Percentiles rank a stretch among this genome's conserved stretches.
Evolutionary conservation across 2,113 vertebrate genomes (phyloP).

Genomic region (Edolisoma coerulescens): DNA sequence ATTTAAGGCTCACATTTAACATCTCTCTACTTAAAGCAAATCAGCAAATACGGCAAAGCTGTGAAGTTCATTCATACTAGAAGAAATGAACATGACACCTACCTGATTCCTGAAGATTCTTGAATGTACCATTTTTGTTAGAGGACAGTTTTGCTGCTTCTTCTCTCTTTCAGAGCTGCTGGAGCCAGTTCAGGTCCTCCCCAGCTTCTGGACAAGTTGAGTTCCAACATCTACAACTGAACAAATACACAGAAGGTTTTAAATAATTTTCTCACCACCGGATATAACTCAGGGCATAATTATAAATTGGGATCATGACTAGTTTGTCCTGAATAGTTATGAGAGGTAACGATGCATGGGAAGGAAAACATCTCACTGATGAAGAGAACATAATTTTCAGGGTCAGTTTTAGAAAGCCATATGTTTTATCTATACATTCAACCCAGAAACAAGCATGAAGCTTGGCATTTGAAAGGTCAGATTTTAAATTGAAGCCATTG

Average conservation of each 20-base stretch:
- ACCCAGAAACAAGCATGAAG: not conserved
- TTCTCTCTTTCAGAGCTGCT: not conserved
- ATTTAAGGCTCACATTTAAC: not conserved
- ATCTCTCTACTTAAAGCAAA: not conserved
- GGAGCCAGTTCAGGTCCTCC: not conserved
- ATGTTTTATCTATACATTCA: not conserved
- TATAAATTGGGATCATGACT: not conserved
- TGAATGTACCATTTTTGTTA: not conserved
- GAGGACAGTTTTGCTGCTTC: not conserved
- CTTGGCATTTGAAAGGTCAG: constrained; percentile 7
- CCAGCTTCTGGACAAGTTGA: not conserved
- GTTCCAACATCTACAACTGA: not conserved
- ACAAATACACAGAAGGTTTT: not conserved
- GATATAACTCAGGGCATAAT: not conserved
- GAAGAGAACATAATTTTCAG: not conserved
- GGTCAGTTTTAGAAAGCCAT: not conserved
- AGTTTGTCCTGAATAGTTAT: not conserved
- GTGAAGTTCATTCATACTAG: not conserved
- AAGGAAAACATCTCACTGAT: not conserved
- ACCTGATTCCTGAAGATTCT: not conserved
- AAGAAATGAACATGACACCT: not conserved
- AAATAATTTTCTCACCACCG: not conserved
- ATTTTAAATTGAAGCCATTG: not conserved
- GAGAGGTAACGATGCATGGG: not conserved
- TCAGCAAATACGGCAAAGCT: not conserved